A percentile compares a stretch with the other conserved stretches of the same genome.
Conservation (phyloP, 2,888 invertebrate species). For the Agelastica alni region DNA sequence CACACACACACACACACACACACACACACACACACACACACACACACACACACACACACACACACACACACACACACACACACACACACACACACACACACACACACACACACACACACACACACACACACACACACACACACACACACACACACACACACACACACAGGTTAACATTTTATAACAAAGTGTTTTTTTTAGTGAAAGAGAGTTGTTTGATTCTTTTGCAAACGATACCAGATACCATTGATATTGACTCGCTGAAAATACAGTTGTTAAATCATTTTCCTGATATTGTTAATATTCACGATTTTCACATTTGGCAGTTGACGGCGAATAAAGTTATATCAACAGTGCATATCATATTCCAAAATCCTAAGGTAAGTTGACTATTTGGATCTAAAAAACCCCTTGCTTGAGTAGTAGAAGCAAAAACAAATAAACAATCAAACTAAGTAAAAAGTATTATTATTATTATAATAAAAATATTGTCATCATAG, state of each 20-base stretch:
- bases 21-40: too few species aligned
- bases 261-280: constrained; percentile 67
- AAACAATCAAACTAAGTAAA: neutral
- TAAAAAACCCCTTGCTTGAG: neutral
- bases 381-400: constrained; percentile 45
- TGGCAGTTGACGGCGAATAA: constrained; percentile 83
- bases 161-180: neutral
- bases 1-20: too few species aligned
- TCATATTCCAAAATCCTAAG: constrained; percentile 70
- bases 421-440: neutral
- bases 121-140: neutral
- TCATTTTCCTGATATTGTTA: constrained; percentile 72
- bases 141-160: neutral
- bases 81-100: neutral
- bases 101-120: neutral
- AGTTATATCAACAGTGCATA: constrained; percentile 83
- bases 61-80: neutral
- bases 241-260: constrained; percentile 77
- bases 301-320: constrained; percentile 86
- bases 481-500: neutral
- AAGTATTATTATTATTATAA: neutral
- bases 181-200: constrained; percentile 52
- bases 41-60: too few species aligned
- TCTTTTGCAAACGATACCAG: constrained; percentile 90
- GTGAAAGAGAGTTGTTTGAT: constrained; percentile 90